These are phyloP conservation scores for Drosophila stalkeri DNA, from an alignment of 2,888 invertebrate species.

Conservation along the genomic window DNA sequence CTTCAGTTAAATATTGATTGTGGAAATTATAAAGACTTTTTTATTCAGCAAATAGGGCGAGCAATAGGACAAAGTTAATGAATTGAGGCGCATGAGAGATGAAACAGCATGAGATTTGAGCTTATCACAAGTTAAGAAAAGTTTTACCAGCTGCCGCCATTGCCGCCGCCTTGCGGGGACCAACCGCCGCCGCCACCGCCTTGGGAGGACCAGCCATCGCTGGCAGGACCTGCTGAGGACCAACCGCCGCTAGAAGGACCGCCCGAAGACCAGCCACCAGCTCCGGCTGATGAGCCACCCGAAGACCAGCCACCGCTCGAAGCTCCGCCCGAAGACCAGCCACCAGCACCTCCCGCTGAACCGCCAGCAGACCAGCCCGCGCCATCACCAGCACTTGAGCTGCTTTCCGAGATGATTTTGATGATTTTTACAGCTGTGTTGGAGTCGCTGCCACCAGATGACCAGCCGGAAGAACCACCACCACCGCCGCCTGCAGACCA, in stretches of 20 bases:
- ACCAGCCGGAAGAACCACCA: conserved; percentile 48
- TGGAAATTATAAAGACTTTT: conserved; percentile 67
- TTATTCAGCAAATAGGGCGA: conserved; percentile 66
- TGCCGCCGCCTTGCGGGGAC: conserved; percentile 40
- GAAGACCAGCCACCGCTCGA: conserved; percentile 54
- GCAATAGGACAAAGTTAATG: conserved; percentile 29
- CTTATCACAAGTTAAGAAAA: conserved; percentile 49
- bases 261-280: conserved; percentile 28
- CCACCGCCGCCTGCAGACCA: conserved; percentile 51
- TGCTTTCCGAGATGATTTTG: conserved; percentile 58
- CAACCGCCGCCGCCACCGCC: conserved; percentile 45
- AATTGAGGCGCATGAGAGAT: conserved; percentile 28
- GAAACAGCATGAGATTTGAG: conserved; percentile 25
- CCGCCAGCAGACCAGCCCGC: conserved; percentile 50
- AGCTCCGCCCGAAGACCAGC: conserved; percentile 47
- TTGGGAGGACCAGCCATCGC: conserved; percentile 16
- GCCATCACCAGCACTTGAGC: conserved; percentile 30
- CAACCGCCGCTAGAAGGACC: conserved; percentile 29
- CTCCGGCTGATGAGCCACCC: conserved; percentile 27
- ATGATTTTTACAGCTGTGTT: conserved; percentile 58
- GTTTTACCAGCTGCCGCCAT: conserved; percentile 58
- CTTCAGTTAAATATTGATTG: conserved; percentile 52
- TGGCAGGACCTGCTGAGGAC: conserved; percentile 32
- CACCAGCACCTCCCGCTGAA: conserved; percentile 38
- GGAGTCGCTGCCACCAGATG: conserved; percentile 50